These are phyloP conservation scores for Heliocidaris tuberculata DNA, from an alignment of 35 echinoderm and acorn worm genomes.

Conservation along the genomic window DNA sequence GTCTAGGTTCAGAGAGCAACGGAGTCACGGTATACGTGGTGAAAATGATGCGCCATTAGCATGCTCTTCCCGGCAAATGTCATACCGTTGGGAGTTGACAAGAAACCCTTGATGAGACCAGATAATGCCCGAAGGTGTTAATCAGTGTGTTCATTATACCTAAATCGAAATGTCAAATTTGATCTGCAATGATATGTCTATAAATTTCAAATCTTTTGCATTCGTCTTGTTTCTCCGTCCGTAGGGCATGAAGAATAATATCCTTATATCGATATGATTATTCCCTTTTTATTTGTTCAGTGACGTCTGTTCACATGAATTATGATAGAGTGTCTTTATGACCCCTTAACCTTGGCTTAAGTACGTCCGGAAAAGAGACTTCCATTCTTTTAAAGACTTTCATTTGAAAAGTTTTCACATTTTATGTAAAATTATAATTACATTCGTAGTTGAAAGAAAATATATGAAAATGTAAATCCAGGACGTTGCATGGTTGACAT, in stretches of 20 bases:
- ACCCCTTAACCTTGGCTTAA: neutral
- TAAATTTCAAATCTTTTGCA: neutral
- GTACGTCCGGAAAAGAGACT: neutral
- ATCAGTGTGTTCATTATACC: constrained; percentile 11
- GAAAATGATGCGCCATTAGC: neutral
- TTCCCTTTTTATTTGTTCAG: neutral
- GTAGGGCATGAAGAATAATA: neutral
- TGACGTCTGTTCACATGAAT: neutral
- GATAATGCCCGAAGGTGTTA: neutral
- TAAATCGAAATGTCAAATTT: neutral
- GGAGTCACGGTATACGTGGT: neutral
- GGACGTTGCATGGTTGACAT: too few relatives aligned
- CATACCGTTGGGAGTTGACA: neutral
- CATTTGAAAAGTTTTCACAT: neutral
- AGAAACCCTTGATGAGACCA: neutral
- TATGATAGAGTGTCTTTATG: neutral
- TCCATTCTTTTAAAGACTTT: neutral
- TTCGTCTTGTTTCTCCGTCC: neutral
- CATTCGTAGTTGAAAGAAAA: neutral
- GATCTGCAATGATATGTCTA: neutral
- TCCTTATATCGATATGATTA: neutral
- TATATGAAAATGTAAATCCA: too few relatives aligned
- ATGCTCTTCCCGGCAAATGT: neutral
- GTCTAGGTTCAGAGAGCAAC: neutral
- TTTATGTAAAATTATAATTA: neutral